Conservation (phyloP, 1,140 invertebrate species). For the Pseudomyrmex flavicornis region DNA sequence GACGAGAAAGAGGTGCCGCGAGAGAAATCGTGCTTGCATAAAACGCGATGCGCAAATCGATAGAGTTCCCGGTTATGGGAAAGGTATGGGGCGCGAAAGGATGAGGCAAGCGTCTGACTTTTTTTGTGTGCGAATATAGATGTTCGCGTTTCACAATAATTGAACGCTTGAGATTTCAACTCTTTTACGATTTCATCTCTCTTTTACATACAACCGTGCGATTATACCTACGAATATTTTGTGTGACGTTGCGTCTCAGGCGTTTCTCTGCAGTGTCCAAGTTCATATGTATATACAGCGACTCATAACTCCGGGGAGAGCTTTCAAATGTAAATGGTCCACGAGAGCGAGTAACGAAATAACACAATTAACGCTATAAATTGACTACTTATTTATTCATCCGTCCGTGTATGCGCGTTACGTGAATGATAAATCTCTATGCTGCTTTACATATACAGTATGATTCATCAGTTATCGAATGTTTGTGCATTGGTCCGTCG, state of each 20-base stretch:
- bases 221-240: background rate
- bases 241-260: background rate
- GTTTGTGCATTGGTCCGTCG: background rate
- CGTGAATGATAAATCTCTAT: constrained; percentile 21
- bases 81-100: too few relatives aligned
- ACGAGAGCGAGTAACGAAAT: background rate
- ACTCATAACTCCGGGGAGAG: background rate
- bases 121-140: too few relatives aligned
- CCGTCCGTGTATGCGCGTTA: background rate
- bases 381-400: constrained; percentile 47
- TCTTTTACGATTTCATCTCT: background rate
- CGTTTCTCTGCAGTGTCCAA: background rate
- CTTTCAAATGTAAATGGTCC: background rate
- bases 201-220: background rate
- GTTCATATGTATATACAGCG: background rate
- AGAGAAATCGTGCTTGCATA: constrained; percentile 43
- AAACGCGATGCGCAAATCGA: constrained; percentile 33
- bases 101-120: too few relatives aligned
- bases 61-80: background rate
- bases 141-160: too few relatives aligned
- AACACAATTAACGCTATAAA: constrained; percentile 32
- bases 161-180: too few relatives aligned
- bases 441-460: background rate
- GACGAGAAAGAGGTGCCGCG: background rate
- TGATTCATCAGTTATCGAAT: constrained; percentile 28